Evolutionary conservation across 2,113 vertebrate species (phyloP).

Genomic region (Notothenia coriiceps): DNA sequence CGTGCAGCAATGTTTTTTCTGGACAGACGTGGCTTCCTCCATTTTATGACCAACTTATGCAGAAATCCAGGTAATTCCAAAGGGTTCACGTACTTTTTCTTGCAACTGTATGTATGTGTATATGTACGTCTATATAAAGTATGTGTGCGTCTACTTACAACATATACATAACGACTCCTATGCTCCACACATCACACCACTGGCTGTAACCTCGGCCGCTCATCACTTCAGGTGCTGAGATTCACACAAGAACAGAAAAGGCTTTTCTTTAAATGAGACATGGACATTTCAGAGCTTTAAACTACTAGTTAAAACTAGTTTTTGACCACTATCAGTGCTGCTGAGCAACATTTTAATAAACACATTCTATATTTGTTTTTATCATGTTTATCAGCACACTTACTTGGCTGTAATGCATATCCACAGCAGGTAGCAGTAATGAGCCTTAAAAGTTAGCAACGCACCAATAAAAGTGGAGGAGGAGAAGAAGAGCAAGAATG

Average conservation of each 20-base stretch:
- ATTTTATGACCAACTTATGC: too few species aligned
- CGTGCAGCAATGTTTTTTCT: too few species aligned
- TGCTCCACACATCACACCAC: constrained; percentile 93
- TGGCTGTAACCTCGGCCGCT: constrained; percentile 89
- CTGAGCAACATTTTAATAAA: constrained; percentile 1
- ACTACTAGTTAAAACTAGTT: neutral
- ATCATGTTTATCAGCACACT: neutral
- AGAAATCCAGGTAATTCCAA: too few species aligned
- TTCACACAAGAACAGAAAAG: constrained; percentile 75
- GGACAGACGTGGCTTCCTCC: too few species aligned
- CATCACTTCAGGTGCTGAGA: constrained; percentile 93
- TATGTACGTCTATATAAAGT: neutral
- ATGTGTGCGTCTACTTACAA: constrained; percentile 86
- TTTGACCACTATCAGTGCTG: neutral
- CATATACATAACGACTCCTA: constrained; percentile 93
- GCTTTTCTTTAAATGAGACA: neutral
- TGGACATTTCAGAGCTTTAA: neutral
- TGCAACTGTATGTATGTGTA: neutral
- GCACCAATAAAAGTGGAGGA: neutral
- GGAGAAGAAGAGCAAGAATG: neutral
- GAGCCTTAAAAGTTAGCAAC: neutral
- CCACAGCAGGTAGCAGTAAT: neutral
- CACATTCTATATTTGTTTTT: neutral
- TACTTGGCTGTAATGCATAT: neutral
- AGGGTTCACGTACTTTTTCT: too few species aligned